Percentiles rank a stretch among this genome's conserved stretches.
phyloP scores from a whole-genome alignment of 2,797 vertebrate species.

The Eurystomus glaucurus region DNA sequence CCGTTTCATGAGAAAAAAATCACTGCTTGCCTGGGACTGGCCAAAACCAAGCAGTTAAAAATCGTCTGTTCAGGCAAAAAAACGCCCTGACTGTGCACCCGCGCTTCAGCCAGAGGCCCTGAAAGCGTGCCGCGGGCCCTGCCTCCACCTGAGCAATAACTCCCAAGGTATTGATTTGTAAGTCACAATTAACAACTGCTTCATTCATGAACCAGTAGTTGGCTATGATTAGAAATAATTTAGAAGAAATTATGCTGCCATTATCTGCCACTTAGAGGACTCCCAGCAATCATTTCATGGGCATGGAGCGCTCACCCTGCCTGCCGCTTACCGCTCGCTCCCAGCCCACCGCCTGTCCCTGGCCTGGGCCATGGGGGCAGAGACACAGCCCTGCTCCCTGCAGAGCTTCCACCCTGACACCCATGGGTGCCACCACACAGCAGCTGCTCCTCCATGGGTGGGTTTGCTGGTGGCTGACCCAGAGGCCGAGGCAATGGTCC shows the following conservation, averaged over 20 bases:
- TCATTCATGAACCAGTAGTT: slow-evolving; percentile 39
- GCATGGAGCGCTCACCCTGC: fast-evolving
- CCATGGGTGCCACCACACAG: not conserved
- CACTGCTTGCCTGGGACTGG: not conserved
- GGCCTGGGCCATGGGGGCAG: fast-evolving
- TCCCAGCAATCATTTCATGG: not conserved
- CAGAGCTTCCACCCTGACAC: not conserved
- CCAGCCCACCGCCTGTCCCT: not conserved
- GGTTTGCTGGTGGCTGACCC: not conserved
- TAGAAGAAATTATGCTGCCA: slow-evolving; percentile 45
- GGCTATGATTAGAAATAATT: slow-evolving; percentile 64
- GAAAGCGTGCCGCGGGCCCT: not conserved
- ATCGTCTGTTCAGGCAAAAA: not conserved
- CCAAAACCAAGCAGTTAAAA: not conserved
- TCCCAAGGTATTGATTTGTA: slow-evolving; percentile 43
- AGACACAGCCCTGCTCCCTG: not conserved
- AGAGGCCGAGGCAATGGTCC: not conserved
- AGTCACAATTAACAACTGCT: slow-evolving; percentile 57
- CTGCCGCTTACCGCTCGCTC: fast-evolving
- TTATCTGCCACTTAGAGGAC: slow-evolving; percentile 57
- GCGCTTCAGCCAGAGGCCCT: not conserved
- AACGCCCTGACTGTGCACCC: not conserved
- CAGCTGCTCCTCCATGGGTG: fast-evolving
- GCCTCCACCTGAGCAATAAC: not conserved
- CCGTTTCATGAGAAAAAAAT: not conserved